Percentiles rank a stretch among this genome's conserved stretches.
Conservation (phyloP, 2,888 invertebrate genomes). For the Pseudanteris insignis region DNA sequence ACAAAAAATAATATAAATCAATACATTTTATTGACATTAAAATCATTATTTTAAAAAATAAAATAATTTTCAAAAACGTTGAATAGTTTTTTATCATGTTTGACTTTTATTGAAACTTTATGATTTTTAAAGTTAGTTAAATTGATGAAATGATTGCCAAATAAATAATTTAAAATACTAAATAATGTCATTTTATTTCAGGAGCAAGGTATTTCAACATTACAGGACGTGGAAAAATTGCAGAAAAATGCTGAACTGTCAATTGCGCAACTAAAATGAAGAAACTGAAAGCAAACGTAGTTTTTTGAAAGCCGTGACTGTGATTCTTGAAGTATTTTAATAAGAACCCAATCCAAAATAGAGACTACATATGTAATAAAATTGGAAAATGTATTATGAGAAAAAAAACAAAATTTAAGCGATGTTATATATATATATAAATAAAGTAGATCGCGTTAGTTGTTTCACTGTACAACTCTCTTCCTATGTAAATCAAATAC, state of each 20-base stretch:
- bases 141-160: too few species aligned
- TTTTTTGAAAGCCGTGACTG: conserved; percentile 21
- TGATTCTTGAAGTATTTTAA: conserved; percentile 34
- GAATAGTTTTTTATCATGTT: too few species aligned
- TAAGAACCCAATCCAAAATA: conserved; percentile 8
- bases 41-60: background rate
- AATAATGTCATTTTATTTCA: conserved; percentile 35
- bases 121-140: too few species aligned
- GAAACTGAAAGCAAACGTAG: conserved; percentile 5
- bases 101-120: too few species aligned
- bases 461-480: conserved; percentile 36
- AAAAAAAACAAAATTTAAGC: too few species aligned
- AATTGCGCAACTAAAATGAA: conserved; percentile 37
- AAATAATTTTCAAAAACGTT: conserved; percentile 1
- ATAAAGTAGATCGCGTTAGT: conserved; percentile 27
- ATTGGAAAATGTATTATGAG: too few species aligned
- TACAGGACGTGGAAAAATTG: conserved; percentile 74
- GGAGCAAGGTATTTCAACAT: conserved; percentile 77
- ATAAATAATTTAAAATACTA: conserved; percentile 1
- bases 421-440: conserved; percentile 23
- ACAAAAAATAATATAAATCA: too few species aligned
- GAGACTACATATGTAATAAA: too few species aligned
- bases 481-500: conserved; percentile 46
- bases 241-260: conserved; percentile 57
- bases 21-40: background rate